Percentiles rank a stretch among this genome's conserved stretches.
Conservation (phyloP, 1,140 invertebrate genomes). For the Euwallacea fornicatus region DNA sequence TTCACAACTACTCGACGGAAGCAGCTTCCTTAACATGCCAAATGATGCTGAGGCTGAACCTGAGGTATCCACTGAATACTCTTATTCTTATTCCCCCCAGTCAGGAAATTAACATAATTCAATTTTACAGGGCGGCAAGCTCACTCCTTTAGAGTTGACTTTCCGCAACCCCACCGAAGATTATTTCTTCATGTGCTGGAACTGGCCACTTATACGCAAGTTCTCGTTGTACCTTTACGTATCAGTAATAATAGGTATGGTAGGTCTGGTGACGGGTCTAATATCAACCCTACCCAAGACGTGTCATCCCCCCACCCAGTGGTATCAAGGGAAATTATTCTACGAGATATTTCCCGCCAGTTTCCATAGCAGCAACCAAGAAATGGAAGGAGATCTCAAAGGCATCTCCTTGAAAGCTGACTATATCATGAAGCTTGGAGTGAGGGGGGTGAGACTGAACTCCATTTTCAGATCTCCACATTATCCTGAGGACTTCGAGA, state of each 20-base stretch:
- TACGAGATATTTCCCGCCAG: constrained; percentile 83
- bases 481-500: constrained; percentile 70
- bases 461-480: constrained; percentile 71
- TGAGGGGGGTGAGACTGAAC: constrained; percentile 69
- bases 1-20: constrained; percentile 55
- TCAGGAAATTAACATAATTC: neutral
- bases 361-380: constrained; percentile 75
- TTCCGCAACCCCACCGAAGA: constrained; percentile 62
- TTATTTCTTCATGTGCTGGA: constrained; percentile 75
- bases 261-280: constrained; percentile 69
- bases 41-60: constrained; percentile 49
- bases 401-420: constrained; percentile 68
- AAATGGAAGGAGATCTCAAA: constrained; percentile 73
- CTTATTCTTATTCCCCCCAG: neutral
- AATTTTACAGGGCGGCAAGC: constrained; percentile 44
- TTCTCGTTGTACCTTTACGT: constrained; percentile 71
- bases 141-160: constrained; percentile 57
- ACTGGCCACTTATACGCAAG: constrained; percentile 75
- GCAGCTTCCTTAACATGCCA: constrained; percentile 55
- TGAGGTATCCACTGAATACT: too few relatives aligned
- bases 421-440: constrained; percentile 68
- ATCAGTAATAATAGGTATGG: constrained; percentile 67
- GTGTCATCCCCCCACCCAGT: constrained; percentile 68
- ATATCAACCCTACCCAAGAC: constrained; percentile 69
- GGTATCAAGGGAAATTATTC: constrained; percentile 80